Evolutionary conservation across 2,888 invertebrate genomes (phyloP).

Genomic region (Drosophila bunnanda): DNA sequence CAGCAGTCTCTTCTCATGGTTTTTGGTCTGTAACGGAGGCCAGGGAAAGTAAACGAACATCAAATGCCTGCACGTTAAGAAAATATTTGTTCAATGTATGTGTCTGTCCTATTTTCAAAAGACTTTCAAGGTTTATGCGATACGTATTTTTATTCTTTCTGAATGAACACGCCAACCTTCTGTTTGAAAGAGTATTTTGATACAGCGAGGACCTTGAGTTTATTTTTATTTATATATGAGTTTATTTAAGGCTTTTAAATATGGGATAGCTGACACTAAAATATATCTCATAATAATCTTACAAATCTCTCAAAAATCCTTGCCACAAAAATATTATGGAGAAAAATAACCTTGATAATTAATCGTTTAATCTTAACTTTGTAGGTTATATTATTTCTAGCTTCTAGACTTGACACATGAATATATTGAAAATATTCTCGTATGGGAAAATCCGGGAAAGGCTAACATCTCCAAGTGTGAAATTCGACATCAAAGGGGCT

Average conservation of each 20-base stretch:
- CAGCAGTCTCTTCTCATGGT: background rate
- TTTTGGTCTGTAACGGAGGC: background rate
- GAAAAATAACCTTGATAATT: background rate
- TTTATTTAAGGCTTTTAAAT: background rate
- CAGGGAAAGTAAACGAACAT: constrained; percentile 31
- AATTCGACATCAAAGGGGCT: constrained; percentile 43
- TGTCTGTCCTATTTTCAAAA: background rate
- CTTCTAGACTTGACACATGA: too few relatives aligned
- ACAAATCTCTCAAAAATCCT: background rate
- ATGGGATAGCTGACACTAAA: background rate
- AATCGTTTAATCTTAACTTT: background rate
- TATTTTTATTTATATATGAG: too few relatives aligned
- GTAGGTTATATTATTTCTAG: background rate
- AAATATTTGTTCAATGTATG: background rate
- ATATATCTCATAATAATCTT: too few relatives aligned
- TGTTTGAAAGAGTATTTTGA: background rate
- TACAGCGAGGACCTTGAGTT: background rate
- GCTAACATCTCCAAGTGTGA: constrained; percentile 2
- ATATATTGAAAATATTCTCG: background rate
- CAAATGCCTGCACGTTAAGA: constrained; percentile 25
- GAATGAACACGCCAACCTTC: background rate
- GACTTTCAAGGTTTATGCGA: background rate
- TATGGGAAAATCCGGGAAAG: background rate
- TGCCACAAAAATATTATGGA: background rate
- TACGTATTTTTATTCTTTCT: background rate